Evolutionary conservation across 2,888 invertebrate genomes (phyloP), one percentile per base, ranked within the genome.

Genomic region (Ophion obscuratus): DNA sequence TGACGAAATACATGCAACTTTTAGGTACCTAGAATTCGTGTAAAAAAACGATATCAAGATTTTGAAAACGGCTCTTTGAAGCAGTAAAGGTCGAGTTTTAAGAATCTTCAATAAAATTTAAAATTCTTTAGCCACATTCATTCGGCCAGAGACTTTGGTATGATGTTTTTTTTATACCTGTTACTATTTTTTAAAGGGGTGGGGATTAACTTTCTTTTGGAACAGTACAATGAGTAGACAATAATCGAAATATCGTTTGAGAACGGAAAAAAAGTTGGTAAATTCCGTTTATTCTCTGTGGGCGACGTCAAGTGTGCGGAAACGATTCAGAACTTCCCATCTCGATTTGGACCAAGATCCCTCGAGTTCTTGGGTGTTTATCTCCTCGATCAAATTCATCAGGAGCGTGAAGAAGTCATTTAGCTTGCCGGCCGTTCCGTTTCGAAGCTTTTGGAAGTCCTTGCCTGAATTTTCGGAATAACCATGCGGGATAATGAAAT

Each of bases 361-460:
- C 53, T 92, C 90, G 64, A 90, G 87, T 81, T 90, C 90, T 78
- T 91, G 92, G 9, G 93, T 93, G 77, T 93, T 93, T 27, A 91
- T 91, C 87, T 93, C 93, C 81, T 93, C 93, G 73, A 93, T 92
- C 36, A 93, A 68, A 73, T 90, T 91, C 88, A 92, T 92, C 66
- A 93, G 74, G 24, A 90, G 90, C 47, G 90, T 85, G 27, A 93
- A 90, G 86, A 93, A 93, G 83, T 93, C 93, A 62, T 90, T 90
- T 31, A 93, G 71, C 66, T 92, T 93, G 24, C 90, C 92, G 73
- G 92, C 91, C 0, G 93, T 93, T 3, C 93, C 93, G 17, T 87
- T 90, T 44, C 93, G 90, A 47, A 93, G 79, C 86, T 92, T 93
- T 44, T 90, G 93, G 64, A 91, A 91, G 79, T 89, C 89, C 87